These are phyloP conservation scores for Galerucella pusilla DNA, from an alignment of 2,888 invertebrate genomes.

Conservation along the genomic window DNA sequence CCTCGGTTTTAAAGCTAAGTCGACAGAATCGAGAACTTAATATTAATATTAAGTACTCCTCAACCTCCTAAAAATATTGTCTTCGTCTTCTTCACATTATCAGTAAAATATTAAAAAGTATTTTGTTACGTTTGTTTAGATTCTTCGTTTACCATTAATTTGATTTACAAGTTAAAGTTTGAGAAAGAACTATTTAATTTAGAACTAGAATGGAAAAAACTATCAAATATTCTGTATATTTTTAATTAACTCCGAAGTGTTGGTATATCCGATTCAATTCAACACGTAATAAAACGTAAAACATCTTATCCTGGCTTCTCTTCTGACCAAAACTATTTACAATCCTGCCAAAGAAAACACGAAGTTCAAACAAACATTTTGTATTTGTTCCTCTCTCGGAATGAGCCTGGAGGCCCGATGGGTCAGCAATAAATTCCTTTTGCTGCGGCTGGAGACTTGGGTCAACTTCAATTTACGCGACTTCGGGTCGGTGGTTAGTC, in stretches of 20 bases:
- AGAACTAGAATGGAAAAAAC: background rate
- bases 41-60: no score
- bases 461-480: conserved; percentile 7
- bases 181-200: background rate
- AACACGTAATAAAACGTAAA: conserved; percentile 1
- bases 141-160: no score
- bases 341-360: conserved; percentile 16
- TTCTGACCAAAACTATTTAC: conserved; percentile 12
- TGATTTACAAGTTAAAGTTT: no score
- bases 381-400: conserved; percentile 5
- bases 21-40: no score
- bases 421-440: conserved; percentile 16
- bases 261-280: background rate
- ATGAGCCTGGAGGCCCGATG: background rate
- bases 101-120: no score
- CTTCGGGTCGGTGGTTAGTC: background rate
- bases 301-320: background rate
- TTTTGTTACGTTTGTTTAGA: no score
- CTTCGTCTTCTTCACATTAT: no score
- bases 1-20: no score
- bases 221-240: background rate
- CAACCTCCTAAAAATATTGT: no score
- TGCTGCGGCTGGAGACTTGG: conserved; percentile 1
- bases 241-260: background rate
- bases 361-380: conserved; percentile 8